A percentile compares a stretch with the other conserved stretches of the same genome.
Evolutionary conservation across 2,113 vertebrate species (phyloP).

Genomic region (Phalacrocorax brasilianus): DNA sequence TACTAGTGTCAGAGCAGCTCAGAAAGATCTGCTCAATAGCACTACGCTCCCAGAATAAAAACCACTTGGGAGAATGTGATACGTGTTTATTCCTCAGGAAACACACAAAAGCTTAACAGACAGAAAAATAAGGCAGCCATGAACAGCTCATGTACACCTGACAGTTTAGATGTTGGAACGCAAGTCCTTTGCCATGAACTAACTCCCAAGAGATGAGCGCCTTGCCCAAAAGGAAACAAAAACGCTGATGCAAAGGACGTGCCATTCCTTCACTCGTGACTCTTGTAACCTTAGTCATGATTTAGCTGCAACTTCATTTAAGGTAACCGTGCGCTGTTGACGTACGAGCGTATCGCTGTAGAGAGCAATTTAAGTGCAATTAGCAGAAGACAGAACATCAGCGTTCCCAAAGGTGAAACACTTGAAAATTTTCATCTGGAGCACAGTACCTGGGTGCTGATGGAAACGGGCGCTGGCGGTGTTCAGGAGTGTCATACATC

Average conservation of each 20-base stretch:
- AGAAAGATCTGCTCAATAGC: neutral
- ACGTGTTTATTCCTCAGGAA: neutral
- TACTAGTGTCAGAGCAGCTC: neutral
- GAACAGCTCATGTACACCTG: neutral
- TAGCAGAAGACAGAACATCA: neutral
- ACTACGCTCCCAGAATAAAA: neutral
- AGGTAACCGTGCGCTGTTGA: neutral
- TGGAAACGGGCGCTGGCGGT: accelerated
- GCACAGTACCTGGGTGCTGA: neutral
- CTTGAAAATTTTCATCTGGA: neutral
- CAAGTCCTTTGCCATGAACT: neutral
- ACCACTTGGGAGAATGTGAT: neutral
- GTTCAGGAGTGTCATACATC: neutral
- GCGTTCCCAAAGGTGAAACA: neutral
- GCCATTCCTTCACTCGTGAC: neutral
- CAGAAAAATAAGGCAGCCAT: neutral
- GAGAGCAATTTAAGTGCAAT: neutral
- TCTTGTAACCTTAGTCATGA: neutral
- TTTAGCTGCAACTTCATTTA: neutral
- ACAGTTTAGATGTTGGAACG: neutral
- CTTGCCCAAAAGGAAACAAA: neutral
- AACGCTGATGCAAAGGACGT: neutral
- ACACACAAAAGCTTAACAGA: neutral
- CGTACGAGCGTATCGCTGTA: neutral
- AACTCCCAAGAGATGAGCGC: neutral